These are phyloP conservation scores for Apodemia zela DNA, from an alignment of 2,888 invertebrate genomes.

Conservation along the genomic window DNA sequence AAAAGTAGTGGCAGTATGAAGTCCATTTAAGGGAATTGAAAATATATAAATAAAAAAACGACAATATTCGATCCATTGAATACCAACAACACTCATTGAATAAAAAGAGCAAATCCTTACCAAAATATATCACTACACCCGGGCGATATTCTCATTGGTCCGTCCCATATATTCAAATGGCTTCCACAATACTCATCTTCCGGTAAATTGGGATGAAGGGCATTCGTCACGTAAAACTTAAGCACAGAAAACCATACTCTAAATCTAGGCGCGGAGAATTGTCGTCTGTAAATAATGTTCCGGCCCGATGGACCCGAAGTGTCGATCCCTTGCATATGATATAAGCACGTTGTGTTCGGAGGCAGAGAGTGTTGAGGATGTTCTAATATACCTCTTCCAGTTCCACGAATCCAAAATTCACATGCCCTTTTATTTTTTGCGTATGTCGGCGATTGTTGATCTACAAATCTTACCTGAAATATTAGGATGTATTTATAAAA, in stretches of 20 bases:
- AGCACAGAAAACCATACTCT: slow-evolving; percentile 92
- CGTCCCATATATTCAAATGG: slow-evolving; percentile 93
- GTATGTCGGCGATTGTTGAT: slow-evolving; percentile 90
- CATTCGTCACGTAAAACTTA: slow-evolving; percentile 89
- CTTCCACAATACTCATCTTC: slow-evolving; percentile 90
- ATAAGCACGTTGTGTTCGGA: slow-evolving; percentile 93
- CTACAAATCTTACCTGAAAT: slow-evolving; percentile 89
- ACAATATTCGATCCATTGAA: background rate
- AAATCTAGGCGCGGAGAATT: slow-evolving; percentile 84
- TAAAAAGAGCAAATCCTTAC: slow-evolving; percentile 66
- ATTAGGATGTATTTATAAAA: slow-evolving; percentile 7
- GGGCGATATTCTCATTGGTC: slow-evolving; percentile 87
- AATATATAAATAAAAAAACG: too few relatives aligned
- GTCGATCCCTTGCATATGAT: slow-evolving; percentile 87
- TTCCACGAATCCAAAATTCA: slow-evolving; percentile 92
- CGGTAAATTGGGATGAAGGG: slow-evolving; percentile 82
- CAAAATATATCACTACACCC: slow-evolving; percentile 90
- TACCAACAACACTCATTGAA: background rate
- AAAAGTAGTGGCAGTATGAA: too few relatives aligned
- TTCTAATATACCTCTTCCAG: slow-evolving; percentile 88
- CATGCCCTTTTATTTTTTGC: slow-evolving; percentile 91
- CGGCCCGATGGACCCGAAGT: slow-evolving; percentile 81
- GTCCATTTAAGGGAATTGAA: too few relatives aligned
- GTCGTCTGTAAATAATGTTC: slow-evolving; percentile 75
- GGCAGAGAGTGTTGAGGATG: slow-evolving; percentile 92